Evolutionary conservation across 23 tunicate species (phyloP).

Genomic region (Trididemnum clinides): DNA sequence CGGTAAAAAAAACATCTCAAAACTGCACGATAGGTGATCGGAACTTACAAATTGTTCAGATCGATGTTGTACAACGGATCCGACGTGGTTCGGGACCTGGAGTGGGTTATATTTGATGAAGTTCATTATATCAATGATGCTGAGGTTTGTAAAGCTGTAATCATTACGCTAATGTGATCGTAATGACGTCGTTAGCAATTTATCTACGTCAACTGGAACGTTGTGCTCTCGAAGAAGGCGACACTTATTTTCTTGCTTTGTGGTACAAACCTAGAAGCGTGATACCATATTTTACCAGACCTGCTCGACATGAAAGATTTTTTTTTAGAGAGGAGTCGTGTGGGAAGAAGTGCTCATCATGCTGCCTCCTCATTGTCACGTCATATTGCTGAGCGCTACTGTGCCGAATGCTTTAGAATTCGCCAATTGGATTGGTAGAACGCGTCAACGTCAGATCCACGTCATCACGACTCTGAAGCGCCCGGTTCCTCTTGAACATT

Average conservation of each 20-base stretch:
- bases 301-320: too few species aligned
- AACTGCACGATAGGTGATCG: too few species aligned
- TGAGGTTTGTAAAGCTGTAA: slow-evolving; percentile 83
- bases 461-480: slow-evolving; percentile 94
- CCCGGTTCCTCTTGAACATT: slow-evolving; percentile 94
- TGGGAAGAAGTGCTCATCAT: slow-evolving; percentile 99
- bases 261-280: too few species aligned
- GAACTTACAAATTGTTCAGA: too few species aligned
- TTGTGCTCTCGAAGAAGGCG: too few species aligned
- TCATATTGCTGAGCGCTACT: slow-evolving; percentile 91
- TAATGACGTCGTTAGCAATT: too few species aligned
- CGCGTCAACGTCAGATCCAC: slow-evolving; percentile 75
- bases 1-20: too few species aligned
- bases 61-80: slow-evolving; percentile 99
- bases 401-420: slow-evolving; percentile 94
- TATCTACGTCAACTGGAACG: too few species aligned
- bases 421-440: slow-evolving; percentile 97
- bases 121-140: slow-evolving; percentile 98
- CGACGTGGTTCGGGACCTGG: slow-evolving; percentile 92
- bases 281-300: too few species aligned
- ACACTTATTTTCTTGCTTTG: too few species aligned
- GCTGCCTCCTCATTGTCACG: slow-evolving; percentile 93
- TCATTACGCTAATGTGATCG: too few species aligned
- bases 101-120: slow-evolving; percentile 99
- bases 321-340: slow-evolving; percentile 96